These are phyloP conservation scores for Aldabrachelys gigantea DNA, from an alignment of 2,113 vertebrate species.

Conservation along the genomic window DNA sequence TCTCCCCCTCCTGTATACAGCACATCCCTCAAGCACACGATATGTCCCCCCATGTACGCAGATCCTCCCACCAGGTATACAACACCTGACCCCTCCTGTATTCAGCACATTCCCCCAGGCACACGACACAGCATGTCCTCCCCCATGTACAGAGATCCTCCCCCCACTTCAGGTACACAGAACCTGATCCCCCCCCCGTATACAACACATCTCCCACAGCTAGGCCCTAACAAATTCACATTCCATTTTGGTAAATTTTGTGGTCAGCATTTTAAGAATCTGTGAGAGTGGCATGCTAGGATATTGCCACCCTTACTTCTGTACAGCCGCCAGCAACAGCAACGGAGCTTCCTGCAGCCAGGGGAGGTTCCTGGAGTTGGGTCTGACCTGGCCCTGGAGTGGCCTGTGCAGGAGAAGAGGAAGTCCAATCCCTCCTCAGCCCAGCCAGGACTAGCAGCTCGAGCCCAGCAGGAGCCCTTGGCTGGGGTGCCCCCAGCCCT, in stretches of 20 bases:
- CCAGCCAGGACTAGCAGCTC: background rate
- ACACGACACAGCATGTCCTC: no score
- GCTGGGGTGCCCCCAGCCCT: background rate
- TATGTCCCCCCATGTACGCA: background rate
- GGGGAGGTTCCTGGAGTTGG: background rate
- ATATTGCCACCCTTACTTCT: background rate
- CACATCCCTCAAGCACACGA: background rate
- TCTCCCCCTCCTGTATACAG: background rate
- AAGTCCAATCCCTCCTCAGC: no score
- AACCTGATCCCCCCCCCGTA: no score
- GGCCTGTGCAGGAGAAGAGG: background rate
- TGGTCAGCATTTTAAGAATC: no score
- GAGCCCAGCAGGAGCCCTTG: background rate
- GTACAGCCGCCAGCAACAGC: background rate
- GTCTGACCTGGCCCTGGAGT: background rate
- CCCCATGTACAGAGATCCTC: no score
- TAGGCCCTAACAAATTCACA: background rate
- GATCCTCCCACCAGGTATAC: background rate
- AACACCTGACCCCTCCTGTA: no score
- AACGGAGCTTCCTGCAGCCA: background rate
- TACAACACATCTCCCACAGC: no score
- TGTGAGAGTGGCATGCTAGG: background rate
- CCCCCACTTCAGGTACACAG: background rate
- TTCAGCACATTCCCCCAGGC: no score
- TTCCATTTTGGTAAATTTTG: background rate